Percentiles rank a stretch among this genome's conserved stretches.
Conservation (phyloP, 2,797 vertebrate genomes). For the Rhinichthys osculus region DNA sequence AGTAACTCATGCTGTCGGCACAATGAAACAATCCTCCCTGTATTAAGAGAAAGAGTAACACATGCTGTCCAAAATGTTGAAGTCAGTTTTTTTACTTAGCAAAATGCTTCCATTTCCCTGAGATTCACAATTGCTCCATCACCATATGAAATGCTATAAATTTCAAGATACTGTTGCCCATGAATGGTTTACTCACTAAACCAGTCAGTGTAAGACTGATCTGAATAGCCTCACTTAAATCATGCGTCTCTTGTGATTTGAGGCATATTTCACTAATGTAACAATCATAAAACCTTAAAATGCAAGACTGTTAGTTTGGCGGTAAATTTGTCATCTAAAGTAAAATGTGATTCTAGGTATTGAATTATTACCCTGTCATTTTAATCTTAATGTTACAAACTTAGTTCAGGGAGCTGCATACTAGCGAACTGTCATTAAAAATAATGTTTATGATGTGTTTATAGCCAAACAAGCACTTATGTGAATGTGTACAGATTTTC, state of each 20-base stretch:
- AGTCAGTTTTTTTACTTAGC: background rate
- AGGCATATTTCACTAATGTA: background rate
- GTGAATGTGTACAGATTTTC: conserved; percentile 4
- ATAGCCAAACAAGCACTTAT: background rate
- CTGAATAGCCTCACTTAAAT: background rate
- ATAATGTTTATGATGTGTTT: background rate
- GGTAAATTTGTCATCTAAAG: background rate
- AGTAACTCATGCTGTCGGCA: background rate
- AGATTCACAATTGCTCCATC: background rate
- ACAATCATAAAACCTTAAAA: background rate
- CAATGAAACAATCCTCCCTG: background rate
- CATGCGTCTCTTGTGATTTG: background rate
- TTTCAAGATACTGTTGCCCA: background rate
- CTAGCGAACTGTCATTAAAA: background rate
- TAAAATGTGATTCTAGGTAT: background rate
- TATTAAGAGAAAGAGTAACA: background rate
- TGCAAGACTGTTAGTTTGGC: background rate
- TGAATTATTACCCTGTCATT: background rate
- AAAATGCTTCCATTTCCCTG: background rate
- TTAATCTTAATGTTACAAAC: background rate
- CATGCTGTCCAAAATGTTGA: background rate
- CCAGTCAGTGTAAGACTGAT: background rate
- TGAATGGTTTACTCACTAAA: background rate
- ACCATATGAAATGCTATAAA: background rate
- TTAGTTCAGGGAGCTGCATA: background rate